Conservation (phyloP, 1,140 invertebrate species). For the Arctopsyche grandis region DNA sequence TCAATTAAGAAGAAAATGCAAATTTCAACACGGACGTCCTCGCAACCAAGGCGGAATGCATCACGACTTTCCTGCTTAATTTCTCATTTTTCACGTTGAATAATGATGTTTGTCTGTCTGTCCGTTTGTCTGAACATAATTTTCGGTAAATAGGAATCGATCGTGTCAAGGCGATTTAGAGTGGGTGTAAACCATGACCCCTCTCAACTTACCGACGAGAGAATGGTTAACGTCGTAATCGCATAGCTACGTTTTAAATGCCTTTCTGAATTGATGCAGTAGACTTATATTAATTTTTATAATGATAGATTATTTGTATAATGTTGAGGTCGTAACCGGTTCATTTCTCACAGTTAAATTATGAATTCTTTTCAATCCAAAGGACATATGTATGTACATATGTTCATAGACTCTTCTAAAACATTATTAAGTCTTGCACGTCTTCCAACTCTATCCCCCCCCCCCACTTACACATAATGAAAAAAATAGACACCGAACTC, state of each 20-base stretch:
- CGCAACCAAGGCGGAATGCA: neutral
- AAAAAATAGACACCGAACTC: no score
- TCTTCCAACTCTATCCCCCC: no score
- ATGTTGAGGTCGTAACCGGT: neutral
- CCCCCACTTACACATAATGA: no score
- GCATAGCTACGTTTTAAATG: neutral
- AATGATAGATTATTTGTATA: neutral
- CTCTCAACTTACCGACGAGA: neutral
- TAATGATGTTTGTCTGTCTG: slow-evolving; percentile 7
- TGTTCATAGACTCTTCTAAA: no score
- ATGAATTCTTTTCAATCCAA: neutral
- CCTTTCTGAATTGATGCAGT: neutral
- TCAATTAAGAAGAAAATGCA: slow-evolving; percentile 16
- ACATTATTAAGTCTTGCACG: no score
- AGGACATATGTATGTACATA: no score
- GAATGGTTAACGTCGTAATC: neutral
- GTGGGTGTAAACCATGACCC: slow-evolving; percentile 24
- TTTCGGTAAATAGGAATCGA: slow-evolving; percentile 8
- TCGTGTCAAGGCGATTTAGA: slow-evolving; percentile 10
- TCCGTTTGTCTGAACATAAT: neutral
- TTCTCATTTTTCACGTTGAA: neutral
- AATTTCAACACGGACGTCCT: neutral
- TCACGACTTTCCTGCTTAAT: slow-evolving; percentile 1
- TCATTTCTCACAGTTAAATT: no score
- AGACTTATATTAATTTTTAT: neutral